Evolutionary conservation across 1,140 invertebrate species (phyloP).

Genomic region (Drosophila athabasca): DNA sequence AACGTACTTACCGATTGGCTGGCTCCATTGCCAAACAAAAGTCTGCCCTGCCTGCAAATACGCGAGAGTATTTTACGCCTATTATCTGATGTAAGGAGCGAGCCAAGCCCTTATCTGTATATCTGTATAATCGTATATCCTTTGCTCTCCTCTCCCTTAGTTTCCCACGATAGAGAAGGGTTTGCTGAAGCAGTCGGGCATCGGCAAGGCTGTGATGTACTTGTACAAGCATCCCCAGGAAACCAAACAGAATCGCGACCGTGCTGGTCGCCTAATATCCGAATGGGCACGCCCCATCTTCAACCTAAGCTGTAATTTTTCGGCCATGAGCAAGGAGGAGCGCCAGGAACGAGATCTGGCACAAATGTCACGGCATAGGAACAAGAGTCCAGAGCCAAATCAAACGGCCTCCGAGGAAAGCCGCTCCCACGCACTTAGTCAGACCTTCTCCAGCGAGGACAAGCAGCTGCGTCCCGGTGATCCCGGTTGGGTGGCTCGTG

Average conservation of each 20-base stretch:
- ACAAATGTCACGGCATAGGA: slow-evolving; percentile 90
- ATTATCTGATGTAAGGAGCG: slow-evolving; percentile 90
- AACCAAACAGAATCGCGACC: slow-evolving; percentile 95
- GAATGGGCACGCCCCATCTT: slow-evolving; percentile 99
- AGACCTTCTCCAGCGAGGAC: slow-evolving; percentile 75
- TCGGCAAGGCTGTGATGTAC: slow-evolving; percentile 99
- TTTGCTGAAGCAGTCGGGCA: slow-evolving; percentile 96
- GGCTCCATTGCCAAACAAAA: slow-evolving; percentile 98
- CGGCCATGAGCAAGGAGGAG: slow-evolving; percentile 93
- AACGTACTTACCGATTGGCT: slow-evolving; percentile 98
- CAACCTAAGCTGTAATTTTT: slow-evolving; percentile 97
- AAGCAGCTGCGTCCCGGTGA: slow-evolving; percentile 93
- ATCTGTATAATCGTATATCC: too few species aligned
- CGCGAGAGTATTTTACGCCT: slow-evolving; percentile 94
- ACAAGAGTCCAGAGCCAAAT: slow-evolving; percentile 84
- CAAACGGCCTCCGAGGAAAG: slow-evolving; percentile 83
- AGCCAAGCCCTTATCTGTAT: too few species aligned
- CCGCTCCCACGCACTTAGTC: slow-evolving; percentile 85
- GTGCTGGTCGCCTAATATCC: slow-evolving; percentile 96
- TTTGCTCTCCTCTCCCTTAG: slow-evolving; percentile 84
- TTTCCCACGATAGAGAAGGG: slow-evolving; percentile 95
- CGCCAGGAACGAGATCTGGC: slow-evolving; percentile 95
- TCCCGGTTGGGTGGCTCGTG: slow-evolving; percentile 96
- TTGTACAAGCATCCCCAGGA: slow-evolving; percentile 99
- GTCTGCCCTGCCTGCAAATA: slow-evolving; percentile 96